Evolutionary conservation across 1,140 invertebrate genomes (phyloP), one percentile per base, ranked within the genome.

Genomic region (Bombus fervidus): DNA sequence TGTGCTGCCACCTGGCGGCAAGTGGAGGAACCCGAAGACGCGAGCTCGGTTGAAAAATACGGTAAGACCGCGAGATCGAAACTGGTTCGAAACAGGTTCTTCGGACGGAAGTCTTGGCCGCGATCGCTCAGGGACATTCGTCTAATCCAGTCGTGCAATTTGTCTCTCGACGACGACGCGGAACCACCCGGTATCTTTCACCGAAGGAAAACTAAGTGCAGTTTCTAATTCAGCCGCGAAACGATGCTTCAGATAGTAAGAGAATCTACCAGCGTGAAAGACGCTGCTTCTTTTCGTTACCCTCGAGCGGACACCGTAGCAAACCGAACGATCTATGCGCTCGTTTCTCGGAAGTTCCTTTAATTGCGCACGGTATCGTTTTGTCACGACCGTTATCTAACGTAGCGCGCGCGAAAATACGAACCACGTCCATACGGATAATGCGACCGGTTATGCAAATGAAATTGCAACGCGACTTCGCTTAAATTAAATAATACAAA

Each of bases 81-180:
- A 72, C 83, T 68, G 83, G 69, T 89, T 88, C 72, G 73, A 80
- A 57, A 68, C 41, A 64, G 64, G 43, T 84, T 76, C 47, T 41
- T 62, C 64, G 64, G 34, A 41, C 57, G 69, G 68, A 88, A 86
- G 75, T 89, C 31, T 81, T 64, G 73, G 22, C 22, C 74, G 57
- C 53, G 73, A 88, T 81, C 71, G 59, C 31, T 69, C n/a, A 47
- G 22, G 6, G 68, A 82, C 78, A 85, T 88, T 89, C 80, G 79
- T 86, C 77, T 87, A 83, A 87, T 53, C 71, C 74, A 62, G 39
- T 43, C 66, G 79, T 28, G 87, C 73, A 78, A 88, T 89, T 88
- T 89, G 82, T 89, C 87, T 88, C 64, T 39, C 68, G 82, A 88
- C 84, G 53, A 82, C 87, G 87, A 87, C 62, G 57, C 77, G 77